phyloP scores from a whole-genome alignment of 2,113 vertebrate genomes.

The Epinephelus moara region DNA sequence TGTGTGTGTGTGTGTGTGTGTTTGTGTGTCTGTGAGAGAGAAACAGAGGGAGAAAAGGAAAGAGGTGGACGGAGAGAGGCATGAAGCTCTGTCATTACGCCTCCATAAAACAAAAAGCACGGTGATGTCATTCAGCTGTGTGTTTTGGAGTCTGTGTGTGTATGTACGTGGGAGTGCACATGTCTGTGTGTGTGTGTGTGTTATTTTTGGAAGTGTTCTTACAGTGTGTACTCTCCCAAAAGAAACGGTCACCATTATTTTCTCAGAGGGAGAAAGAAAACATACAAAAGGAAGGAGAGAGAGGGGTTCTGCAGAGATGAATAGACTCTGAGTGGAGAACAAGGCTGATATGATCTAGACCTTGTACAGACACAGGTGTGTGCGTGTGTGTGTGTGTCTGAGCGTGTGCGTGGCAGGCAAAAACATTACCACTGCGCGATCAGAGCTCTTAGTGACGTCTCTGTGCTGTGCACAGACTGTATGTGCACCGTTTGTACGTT shows the following conservation, averaged over 20 bases:
- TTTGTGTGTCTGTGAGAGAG: conserved; percentile 27
- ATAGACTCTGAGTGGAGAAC: conserved; percentile 61
- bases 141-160: conserved; percentile 38
- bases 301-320: conserved; percentile 42
- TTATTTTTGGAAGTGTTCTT: conserved; percentile 65
- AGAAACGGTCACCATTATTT: conserved; percentile 68
- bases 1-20: conserved; percentile 20
- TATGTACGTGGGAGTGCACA: conserved; percentile 45
- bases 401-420: conserved; percentile 1
- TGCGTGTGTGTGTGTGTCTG: neutral
- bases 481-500: conserved; percentile 4
- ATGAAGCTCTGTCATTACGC: conserved; percentile 79
- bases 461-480: neutral
- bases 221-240: conserved; percentile 63
- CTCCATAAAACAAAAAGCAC: conserved; percentile 79
- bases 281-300: conserved; percentile 49
- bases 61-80: conserved; percentile 34
- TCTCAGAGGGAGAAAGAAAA: conserved; percentile 55
- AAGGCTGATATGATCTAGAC: conserved; percentile 60
- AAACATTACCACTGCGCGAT: conserved; percentile 26
- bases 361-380: conserved; percentile 45
- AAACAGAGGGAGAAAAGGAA: conserved; percentile 20
- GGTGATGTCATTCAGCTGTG: conserved; percentile 78
- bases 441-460: neutral
- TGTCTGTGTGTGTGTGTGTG: conserved; percentile 39